A percentile compares a stretch with the other conserved stretches of the same genome.
These are phyloP conservation scores for Oscheius sp. DNA, from an alignment of 2,888 invertebrate genomes.

Conservation along the genomic window DNA sequence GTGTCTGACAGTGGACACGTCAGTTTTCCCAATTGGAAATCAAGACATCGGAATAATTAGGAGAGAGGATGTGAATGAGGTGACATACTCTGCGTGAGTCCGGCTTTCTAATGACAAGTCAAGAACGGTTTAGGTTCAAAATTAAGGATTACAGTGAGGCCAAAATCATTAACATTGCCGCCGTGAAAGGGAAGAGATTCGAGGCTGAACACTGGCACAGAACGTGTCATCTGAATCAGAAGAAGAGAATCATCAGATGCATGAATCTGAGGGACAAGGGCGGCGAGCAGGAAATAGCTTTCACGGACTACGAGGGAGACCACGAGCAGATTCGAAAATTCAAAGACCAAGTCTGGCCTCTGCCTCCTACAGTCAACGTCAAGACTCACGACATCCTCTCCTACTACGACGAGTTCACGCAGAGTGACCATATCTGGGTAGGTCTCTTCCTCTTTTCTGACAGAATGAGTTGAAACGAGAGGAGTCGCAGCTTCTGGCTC, in stretches of 20 bases:
- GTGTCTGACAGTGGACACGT: background rate
- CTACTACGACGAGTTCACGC: slow-evolving; percentile 6
- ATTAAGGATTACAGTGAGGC: too few species aligned
- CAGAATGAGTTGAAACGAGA: too few species aligned
- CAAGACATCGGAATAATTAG: background rate
- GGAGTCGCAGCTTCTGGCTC: too few species aligned
- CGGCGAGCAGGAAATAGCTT: background rate
- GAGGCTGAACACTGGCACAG: background rate
- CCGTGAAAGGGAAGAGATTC: too few species aligned
- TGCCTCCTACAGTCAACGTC: slow-evolving; percentile 8
- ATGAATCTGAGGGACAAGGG: background rate
- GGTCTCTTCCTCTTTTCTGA: background rate
- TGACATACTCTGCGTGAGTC: background rate
- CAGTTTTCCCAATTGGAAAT: background rate
- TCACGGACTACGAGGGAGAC: slow-evolving; percentile 10
- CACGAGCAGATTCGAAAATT: too few species aligned
- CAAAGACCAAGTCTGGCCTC: background rate
- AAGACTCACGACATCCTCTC: background rate
- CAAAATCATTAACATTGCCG: too few species aligned
- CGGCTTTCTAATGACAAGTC: too few species aligned
- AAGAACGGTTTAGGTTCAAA: too few species aligned
- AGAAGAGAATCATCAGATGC: slow-evolving; percentile 3
- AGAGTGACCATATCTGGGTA: slow-evolving; percentile 5
- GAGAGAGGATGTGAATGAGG: background rate
- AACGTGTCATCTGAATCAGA: slow-evolving; percentile 8